Conservation (phyloP, 2,113 vertebrate species). For the Anguilla japonica region DNA sequence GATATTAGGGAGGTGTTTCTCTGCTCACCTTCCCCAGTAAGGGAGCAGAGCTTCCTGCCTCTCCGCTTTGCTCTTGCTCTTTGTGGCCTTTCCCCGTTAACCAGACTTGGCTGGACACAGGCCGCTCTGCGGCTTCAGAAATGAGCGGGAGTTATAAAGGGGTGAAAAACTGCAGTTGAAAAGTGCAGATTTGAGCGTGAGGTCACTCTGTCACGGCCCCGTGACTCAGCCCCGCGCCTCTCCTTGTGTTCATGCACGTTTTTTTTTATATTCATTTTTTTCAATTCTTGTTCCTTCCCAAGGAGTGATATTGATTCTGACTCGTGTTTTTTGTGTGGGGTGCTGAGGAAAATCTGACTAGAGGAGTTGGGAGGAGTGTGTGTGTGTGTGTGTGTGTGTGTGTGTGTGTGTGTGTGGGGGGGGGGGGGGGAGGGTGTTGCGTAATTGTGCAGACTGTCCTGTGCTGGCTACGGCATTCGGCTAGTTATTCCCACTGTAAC, state of each 20-base stretch:
- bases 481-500: neutral
- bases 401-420: neutral
- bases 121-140: too few relatives aligned
- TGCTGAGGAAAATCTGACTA: slow-evolving; percentile 41
- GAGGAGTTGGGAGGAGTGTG: neutral
- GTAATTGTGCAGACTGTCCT: neutral
- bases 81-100: neutral
- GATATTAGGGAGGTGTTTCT: neutral
- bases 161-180: slow-evolving; percentile 19
- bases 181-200: slow-evolving; percentile 37
- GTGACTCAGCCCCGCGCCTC: slow-evolving; percentile 29
- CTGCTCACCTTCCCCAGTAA: neutral
- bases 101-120: too few relatives aligned
- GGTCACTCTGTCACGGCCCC: slow-evolving; percentile 39
- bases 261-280: slow-evolving; percentile 37
- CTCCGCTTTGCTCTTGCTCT: neutral
- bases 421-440: slow-evolving; percentile 21
- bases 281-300: slow-evolving; percentile 21
- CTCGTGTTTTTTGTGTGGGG: slow-evolving; percentile 38
- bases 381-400: neutral
- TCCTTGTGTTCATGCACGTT: slow-evolving; percentile 22
- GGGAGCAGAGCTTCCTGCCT: neutral
- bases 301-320: slow-evolving; percentile 36
- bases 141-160: neutral
- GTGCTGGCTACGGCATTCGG: neutral